Conservation (phyloP, 2,888 invertebrate species). For the Achlya flavicornis region DNA sequence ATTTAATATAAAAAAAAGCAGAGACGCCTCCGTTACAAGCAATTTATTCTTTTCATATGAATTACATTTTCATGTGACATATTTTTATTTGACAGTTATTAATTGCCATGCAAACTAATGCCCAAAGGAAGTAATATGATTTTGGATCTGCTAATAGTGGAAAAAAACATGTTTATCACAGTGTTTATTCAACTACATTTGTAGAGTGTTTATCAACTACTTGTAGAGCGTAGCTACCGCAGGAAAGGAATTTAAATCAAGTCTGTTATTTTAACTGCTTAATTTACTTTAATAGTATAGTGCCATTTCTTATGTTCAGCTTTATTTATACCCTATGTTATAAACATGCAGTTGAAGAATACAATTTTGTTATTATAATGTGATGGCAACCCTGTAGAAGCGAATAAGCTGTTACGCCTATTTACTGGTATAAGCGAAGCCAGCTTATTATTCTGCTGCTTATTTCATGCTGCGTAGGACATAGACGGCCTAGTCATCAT, state of each 20-base stretch:
- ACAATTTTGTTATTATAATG: not conserved
- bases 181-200: no score
- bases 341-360: not conserved
- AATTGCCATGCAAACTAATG: no score
- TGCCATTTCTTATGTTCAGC: not conserved
- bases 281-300: not conserved
- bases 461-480: conserved; percentile 76
- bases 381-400: conserved; percentile 3
- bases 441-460: conserved; percentile 54
- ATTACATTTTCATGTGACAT: no score
- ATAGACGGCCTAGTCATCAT: conserved; percentile 79
- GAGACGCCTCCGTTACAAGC: no score
- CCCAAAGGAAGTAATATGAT: no score
- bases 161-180: no score
- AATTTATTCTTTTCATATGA: no score
- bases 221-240: not conserved
- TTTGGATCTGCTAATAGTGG: no score
- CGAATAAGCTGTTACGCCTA: not conserved
- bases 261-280: not conserved
- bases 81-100: no score
- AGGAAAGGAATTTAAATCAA: not conserved
- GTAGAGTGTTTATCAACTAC: no score
- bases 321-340: not conserved
- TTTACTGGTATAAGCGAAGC: conserved; percentile 18
- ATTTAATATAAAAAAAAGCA: no score